Evolutionary conservation across 1,140 invertebrate species (phyloP).

Genomic region (Sminthurinus signatus): DNA sequence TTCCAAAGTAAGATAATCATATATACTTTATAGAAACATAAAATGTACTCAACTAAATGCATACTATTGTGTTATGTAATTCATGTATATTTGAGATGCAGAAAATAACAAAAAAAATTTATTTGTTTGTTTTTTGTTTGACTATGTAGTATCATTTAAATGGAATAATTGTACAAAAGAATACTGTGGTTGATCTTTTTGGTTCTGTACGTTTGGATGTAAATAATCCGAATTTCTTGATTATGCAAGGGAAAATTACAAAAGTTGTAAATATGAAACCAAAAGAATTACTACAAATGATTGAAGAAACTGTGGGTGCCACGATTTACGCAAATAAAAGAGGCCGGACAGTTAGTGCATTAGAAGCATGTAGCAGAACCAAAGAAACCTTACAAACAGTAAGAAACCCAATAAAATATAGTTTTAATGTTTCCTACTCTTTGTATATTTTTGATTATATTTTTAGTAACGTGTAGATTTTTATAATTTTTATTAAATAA

Average conservation of each 20-base stretch:
- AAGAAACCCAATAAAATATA: too few relatives aligned
- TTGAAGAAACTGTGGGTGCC: conserved; percentile 98
- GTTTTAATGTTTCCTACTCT: too few relatives aligned
- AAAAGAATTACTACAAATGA: conserved; percentile 93
- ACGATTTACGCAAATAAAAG: conserved; percentile 95
- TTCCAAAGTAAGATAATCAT: conserved; percentile 30
- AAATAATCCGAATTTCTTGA: conserved; percentile 98
- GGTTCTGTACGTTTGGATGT: conserved; percentile 95
- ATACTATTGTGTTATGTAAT: too few relatives aligned
- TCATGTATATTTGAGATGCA: too few relatives aligned
- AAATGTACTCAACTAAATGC: neutral
- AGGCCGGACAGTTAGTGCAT: conserved; percentile 73
- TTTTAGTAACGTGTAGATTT: too few relatives aligned
- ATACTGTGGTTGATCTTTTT: conserved; percentile 87
- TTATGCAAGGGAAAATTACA: conserved; percentile 99
- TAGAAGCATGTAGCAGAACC: conserved; percentile 83
- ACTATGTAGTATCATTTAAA: conserved; percentile 28
- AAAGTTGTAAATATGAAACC: conserved; percentile 99
- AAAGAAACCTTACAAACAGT: too few relatives aligned
- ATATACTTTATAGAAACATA: neutral
- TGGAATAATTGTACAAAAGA: conserved; percentile 52
- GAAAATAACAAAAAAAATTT: too few relatives aligned
- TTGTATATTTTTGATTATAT: neutral
- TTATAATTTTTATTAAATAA: too few relatives aligned
- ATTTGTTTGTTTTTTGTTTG: too few relatives aligned